Base-by-base conservation (phyloP, 2,797 vertebrate genomes). In the Pogoniulus pusillus region DNA sequence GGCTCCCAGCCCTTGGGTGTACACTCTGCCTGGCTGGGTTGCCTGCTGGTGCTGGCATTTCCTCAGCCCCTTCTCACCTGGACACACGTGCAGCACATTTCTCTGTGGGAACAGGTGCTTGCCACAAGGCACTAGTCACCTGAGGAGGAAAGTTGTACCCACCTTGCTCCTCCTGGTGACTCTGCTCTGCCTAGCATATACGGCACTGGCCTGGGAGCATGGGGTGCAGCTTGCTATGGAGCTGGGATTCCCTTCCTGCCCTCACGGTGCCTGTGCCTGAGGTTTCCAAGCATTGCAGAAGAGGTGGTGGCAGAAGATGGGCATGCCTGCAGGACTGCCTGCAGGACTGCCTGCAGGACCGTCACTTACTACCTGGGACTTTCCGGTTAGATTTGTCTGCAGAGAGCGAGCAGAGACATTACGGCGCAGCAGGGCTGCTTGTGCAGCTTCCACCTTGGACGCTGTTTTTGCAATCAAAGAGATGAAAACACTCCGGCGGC, bases 391-490 rank as follows among this genome's bases (percentile, higher is more conserved):
- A 60, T 64, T 68, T 0, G 1, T 35, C n/a, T 78, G 72, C 22
- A 72, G 88, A 71, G 58, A 27, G 63, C 9, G 89, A 85, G 76
- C 63, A 49, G 60, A 85, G 53, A 47, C 73, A 65, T 85, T 89
- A 57, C 30, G 11, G 35, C 30, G 0, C 87, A 82, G 85, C 76
- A 37, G 79, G 75, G 15, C 79, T 93, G 43, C 59, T 69, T 63
- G 30, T 23, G 70, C 78, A 73, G 84, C 65, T 82, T 35, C 87
- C 78, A 9, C 69, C 85, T 41, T 7, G 51, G 78, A 9, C 35
- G 16, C 51, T 65, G 81, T 73, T 95, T 91, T 55, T 75, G 54
- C 91, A 78, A 29, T 85, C 57, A 83, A 88, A 58, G 7, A 71
- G 81, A 68, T 71, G 83, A 85, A 82, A 92, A 74, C 91, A 72